Conservation (phyloP, 2,888 invertebrate genomes). For the Vannuccia rotundouncinata region DNA sequence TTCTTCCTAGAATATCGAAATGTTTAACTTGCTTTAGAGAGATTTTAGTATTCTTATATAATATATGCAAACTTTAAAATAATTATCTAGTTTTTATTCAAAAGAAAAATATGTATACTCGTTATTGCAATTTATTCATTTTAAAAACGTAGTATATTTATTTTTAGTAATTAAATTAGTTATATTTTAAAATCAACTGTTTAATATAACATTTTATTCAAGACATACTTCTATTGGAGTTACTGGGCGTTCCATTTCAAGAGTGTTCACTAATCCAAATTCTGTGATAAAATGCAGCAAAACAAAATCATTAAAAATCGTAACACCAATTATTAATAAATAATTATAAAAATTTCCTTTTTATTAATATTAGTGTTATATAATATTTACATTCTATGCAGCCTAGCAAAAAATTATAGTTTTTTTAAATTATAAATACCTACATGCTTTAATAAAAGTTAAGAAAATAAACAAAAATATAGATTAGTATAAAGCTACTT, state of each 20-base stretch:
- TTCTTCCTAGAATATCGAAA: constrained; percentile 45
- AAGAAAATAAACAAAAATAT: too few relatives aligned
- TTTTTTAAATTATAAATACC: too few relatives aligned
- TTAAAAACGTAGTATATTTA: not conserved
- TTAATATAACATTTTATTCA: not conserved
- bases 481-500: too few relatives aligned
- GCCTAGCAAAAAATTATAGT: too few relatives aligned
- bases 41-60: not conserved
- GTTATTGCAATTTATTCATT: too few relatives aligned
- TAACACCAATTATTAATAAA: not conserved
- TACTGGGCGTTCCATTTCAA: constrained; percentile 4
- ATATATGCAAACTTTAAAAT: too few relatives aligned
- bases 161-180: not conserved
- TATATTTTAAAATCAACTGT: not conserved
- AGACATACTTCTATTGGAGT: not conserved
- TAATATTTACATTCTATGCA: too few relatives aligned
- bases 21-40: not conserved
- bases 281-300: not conserved
- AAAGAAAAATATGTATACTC: too few relatives aligned
- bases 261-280: not conserved
- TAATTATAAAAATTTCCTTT: not conserved
- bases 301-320: not conserved
- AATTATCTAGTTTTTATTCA: too few relatives aligned
- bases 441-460: too few relatives aligned
- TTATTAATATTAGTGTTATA: too few relatives aligned